Percentiles rank a stretch among this genome's conserved stretches.
These are phyloP conservation scores for Scrobipalpa costella DNA, from an alignment of 2,888 invertebrate genomes.

Conservation along the genomic window DNA sequence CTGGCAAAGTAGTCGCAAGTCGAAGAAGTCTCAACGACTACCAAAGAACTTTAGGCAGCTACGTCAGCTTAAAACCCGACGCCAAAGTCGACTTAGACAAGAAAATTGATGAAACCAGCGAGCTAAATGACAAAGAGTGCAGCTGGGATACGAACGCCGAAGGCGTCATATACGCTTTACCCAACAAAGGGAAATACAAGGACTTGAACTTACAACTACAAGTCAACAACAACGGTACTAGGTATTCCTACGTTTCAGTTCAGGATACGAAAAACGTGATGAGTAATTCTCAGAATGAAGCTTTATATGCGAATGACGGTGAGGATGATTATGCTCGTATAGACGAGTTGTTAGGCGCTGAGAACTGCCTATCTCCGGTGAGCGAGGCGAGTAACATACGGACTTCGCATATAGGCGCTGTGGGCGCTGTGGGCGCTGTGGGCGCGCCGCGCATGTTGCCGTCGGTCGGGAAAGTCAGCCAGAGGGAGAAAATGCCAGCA, in stretches of 20 bases:
- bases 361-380: slow-evolving; percentile 73
- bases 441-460: slow-evolving; percentile 53
- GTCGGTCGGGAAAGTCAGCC: slow-evolving; percentile 68
- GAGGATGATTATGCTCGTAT: slow-evolving; percentile 75
- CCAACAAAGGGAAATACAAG: slow-evolving; percentile 77
- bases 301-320: slow-evolving; percentile 68
- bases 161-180: slow-evolving; percentile 76
- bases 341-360: slow-evolving; percentile 68
- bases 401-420: slow-evolving; percentile 69
- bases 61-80: slow-evolving; percentile 58
- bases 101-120: slow-evolving; percentile 71
- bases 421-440: too few species aligned
- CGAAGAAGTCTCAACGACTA: slow-evolving; percentile 74
- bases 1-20: slow-evolving; percentile 74
- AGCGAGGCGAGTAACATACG: slow-evolving; percentile 64
- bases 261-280: slow-evolving; percentile 73
- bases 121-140: slow-evolving; percentile 80
- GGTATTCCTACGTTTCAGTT: slow-evolving; percentile 74
- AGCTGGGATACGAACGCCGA: slow-evolving; percentile 81
- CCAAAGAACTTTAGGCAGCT: slow-evolving; percentile 65
- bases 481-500: slow-evolving; percentile 68
- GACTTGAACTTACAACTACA: slow-evolving; percentile 73
- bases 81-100: slow-evolving; percentile 48
- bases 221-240: slow-evolving; percentile 74
- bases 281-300: slow-evolving; percentile 75